Base-by-base conservation (phyloP, 1,140 invertebrate species). In the Cardiocondyla obscurior region DNA sequence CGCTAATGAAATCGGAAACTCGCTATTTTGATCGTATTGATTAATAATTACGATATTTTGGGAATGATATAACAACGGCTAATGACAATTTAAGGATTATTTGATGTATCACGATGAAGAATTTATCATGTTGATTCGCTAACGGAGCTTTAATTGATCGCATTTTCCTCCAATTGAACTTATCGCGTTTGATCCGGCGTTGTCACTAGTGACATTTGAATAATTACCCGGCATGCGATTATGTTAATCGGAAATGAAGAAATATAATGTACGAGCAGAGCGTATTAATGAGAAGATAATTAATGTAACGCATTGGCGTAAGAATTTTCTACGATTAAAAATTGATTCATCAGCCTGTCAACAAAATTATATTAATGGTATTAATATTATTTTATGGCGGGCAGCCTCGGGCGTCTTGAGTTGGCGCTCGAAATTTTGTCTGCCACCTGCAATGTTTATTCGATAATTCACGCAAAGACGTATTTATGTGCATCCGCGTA, bases 401-500 rank as follows among this genome's bases (percentile, higher is more conserved):
- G 25, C 30, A n/a, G n/a, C 12, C 19, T 6, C 14, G 8, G 14
- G 3, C 6, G 3, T 30, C 12, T 39, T 36, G 42, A 73, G 16
- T 57, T 30, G 39, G 3, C 30, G 30, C 8, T 28, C 19, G 36
- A 6, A 44, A 73, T 73, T 58, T 57, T 58, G 5, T n/a, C 10
- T 39, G 16, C 19, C 3, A 57, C 30, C 16, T 25, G 36, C 33
- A 58, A 57, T 39, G 51, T 58, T 73, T 39, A 58, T 39, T 36
- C 33, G 22, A 73, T 73, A 73, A 73, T 57, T 73, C 22, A 73
- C 39, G 70, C 53, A 58, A 73, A n/a, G 36, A 42, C 25, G 36
- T 57, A 57, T 73, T 73, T 58, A 72, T 72, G 19, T 42, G 46
- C 46, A 28, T 72, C 33, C 25, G 33, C 53, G 53, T 58, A 73